A percentile compares a stretch with the other conserved stretches of the same genome.
Evolutionary conservation across 2,888 invertebrate genomes (phyloP).

Genomic region (Pheosia tremula): DNA sequence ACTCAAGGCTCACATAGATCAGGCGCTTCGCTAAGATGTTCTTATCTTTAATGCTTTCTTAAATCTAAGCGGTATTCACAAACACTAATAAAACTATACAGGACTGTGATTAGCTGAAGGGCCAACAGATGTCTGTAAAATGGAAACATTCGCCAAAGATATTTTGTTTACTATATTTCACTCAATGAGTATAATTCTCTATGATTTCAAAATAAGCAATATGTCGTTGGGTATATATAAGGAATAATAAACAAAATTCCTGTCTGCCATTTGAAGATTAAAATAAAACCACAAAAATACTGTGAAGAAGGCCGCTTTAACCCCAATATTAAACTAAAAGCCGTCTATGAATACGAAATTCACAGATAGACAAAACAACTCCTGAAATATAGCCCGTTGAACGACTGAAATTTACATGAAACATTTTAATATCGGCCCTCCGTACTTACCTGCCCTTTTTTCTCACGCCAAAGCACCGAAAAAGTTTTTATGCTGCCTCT

Average conservation of each 20-base stretch:
- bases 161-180: too few species aligned
- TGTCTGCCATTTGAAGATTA: conserved; percentile 22
- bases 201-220: too few species aligned
- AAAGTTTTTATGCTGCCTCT: conserved; percentile 42
- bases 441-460: conserved; percentile 76
- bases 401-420: conserved; percentile 82
- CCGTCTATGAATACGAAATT: conserved; percentile 78
- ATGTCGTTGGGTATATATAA: too few species aligned
- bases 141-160: too few species aligned
- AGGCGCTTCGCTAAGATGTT: too few species aligned
- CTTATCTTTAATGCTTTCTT: too few species aligned
- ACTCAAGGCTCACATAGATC: too few species aligned
- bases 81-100: too few species aligned
- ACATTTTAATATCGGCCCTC: conserved; percentile 80
- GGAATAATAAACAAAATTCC: not conserved
- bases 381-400: conserved; percentile 74
- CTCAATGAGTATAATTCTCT: too few species aligned
- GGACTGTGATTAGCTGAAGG: too few species aligned
- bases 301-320: conserved; percentile 32
- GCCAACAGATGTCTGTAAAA: too few species aligned
- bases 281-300: conserved; percentile 34
- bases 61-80: too few species aligned
- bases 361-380: conserved; percentile 66
- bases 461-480: conserved; percentile 71
- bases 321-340: conserved; percentile 74